Evolutionary conservation across 2,888 invertebrate species (phyloP).

Genomic region (Diabrotica balteata): DNA sequence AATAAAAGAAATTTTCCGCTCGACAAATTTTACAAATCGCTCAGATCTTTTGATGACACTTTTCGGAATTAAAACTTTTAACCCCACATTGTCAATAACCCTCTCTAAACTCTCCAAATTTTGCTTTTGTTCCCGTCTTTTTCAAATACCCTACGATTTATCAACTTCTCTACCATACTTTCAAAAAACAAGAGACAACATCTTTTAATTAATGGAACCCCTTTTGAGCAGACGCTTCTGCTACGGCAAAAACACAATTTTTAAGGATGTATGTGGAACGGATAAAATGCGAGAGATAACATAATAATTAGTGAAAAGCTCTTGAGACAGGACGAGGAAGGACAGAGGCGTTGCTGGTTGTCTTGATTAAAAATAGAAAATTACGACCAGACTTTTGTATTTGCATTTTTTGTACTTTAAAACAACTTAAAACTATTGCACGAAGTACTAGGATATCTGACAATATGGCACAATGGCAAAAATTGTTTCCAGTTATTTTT

Average conservation of each 20-base stretch:
- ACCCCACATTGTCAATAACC: slow-evolving; percentile 9
- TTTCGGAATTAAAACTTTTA: not conserved
- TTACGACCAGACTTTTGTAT: not conserved
- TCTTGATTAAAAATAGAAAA: not conserved
- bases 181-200: slow-evolving; percentile 17
- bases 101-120: slow-evolving; percentile 10
- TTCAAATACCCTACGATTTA: slow-evolving; percentile 15
- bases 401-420: no score
- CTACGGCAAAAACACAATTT: slow-evolving; percentile 11
- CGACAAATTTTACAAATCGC: no score
- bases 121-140: slow-evolving; percentile 16
- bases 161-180: slow-evolving; percentile 22
- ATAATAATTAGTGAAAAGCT: slow-evolving; percentile 13
- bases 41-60: no score
- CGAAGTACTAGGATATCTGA: no score
- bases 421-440: no score
- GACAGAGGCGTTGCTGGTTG: not conserved
- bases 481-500: no score
- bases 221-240: slow-evolving; percentile 2
- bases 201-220: slow-evolving; percentile 24
- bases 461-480: no score
- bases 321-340: not conserved
- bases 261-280: slow-evolving; percentile 11
- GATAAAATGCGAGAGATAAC: slow-evolving; percentile 10
- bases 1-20: no score